Conservation (phyloP, 2,888 invertebrate genomes). For the Amblyjoppa fuscipennis region DNA sequence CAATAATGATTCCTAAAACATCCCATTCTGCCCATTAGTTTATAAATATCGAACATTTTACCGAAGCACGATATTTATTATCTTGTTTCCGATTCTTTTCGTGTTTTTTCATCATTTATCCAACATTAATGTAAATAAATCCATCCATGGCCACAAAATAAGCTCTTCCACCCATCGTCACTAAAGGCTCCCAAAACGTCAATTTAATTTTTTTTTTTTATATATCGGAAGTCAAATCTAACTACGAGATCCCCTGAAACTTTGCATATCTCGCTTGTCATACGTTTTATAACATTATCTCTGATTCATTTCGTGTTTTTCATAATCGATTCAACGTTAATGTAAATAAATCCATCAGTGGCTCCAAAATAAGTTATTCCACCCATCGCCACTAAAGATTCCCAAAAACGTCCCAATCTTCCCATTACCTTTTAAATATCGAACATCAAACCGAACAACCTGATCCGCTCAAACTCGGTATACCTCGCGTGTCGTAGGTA, state of each 20-base stretch:
- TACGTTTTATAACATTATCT: background rate
- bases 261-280: background rate
- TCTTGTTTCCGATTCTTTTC: conserved; percentile 28
- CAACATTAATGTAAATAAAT: background rate
- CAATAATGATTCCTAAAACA: background rate
- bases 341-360: background rate
- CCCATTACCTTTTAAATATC: background rate
- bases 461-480: background rate
- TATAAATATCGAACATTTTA: background rate
- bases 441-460: background rate
- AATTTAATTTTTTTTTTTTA: background rate
- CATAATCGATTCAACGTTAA: conserved; percentile 7
- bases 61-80: background rate
- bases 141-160: background rate
- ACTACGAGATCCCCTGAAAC: background rate
- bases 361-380: background rate
- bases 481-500: conserved; percentile 32
- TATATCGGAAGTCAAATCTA: background rate
- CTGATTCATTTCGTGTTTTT: conserved; percentile 19
- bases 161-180: too few relatives aligned
- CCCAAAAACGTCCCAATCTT: background rate
- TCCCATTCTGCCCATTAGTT: background rate
- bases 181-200: background rate
- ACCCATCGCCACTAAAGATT: background rate
- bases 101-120: background rate